Evolutionary conservation across 2,113 vertebrate genomes (phyloP).

Genomic region (Physeter macrocephalus): DNA sequence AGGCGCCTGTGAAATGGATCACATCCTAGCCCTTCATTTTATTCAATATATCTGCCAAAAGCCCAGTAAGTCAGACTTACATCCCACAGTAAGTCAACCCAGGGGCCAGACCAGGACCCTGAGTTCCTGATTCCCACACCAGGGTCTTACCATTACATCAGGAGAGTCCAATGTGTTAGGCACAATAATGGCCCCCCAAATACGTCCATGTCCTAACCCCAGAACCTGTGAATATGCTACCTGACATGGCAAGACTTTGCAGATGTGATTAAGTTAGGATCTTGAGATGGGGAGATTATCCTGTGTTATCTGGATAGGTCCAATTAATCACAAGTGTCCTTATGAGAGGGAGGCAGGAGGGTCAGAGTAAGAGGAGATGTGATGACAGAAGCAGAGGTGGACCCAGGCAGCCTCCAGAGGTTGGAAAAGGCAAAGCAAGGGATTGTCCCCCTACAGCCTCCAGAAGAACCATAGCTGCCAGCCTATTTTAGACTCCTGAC

Average conservation of each 20-base stretch:
- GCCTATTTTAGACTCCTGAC: not conserved
- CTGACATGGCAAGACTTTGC: not conserved
- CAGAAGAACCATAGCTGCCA: not conserved
- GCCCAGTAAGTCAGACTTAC: not conserved
- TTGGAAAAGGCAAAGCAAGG: not conserved
- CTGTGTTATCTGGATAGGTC: not conserved
- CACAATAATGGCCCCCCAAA: not conserved
- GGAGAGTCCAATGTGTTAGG: not conserved
- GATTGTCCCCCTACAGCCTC: not conserved
- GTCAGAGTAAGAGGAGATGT: not conserved
- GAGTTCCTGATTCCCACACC: not conserved
- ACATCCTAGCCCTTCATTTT: not conserved
- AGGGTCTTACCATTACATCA: not conserved
- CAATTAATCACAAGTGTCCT: not conserved
- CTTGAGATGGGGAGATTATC: not conserved
- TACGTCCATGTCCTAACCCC: not conserved
- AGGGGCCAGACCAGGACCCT: not conserved
- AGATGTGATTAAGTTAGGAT: not conserved
- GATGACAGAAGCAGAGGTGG: not conserved
- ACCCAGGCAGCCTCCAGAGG: not conserved
- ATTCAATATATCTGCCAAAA: not conserved
- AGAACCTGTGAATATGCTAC: not conserved
- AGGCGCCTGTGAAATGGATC: not conserved
- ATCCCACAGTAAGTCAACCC: not conserved
- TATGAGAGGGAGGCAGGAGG: not conserved